Evolutionary conservation across 2,113 vertebrate species (phyloP).

Genomic region (Nerophis ophidion): DNA sequence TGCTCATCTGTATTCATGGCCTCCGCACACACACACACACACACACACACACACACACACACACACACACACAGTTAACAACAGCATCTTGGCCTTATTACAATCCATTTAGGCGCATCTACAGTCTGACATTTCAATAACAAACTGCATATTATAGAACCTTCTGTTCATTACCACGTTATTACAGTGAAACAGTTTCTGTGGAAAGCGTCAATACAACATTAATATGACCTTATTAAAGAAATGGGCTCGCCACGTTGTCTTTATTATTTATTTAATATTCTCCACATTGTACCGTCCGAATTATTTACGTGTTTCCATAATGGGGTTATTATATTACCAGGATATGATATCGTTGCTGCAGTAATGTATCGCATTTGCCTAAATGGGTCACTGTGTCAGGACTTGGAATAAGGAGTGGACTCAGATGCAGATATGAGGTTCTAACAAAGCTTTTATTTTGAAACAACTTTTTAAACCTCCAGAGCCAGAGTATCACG

Average conservation of each 20-base stretch:
- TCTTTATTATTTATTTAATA: not conserved
- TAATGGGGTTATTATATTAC: not conserved
- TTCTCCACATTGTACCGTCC: not conserved
- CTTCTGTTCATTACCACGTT: too few species aligned
- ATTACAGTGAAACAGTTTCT: too few species aligned
- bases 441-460: too few species aligned
- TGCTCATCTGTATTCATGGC: conserved; percentile 63
- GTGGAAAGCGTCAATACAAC: not conserved
- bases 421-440: too few species aligned
- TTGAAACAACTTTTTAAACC: too few species aligned
- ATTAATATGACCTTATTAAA: not conserved
- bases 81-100: not conserved
- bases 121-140: too few species aligned
- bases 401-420: too few species aligned
- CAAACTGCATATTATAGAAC: too few species aligned
- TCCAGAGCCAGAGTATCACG: too few species aligned
- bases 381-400: too few species aligned
- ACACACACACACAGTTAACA: conserved; percentile 13
- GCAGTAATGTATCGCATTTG: not conserved
- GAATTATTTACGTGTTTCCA: not conserved
- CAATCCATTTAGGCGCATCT: not conserved
- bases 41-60: conserved; percentile 12
- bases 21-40: conserved; percentile 12
- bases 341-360: not conserved
- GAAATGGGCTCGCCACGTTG: not conserved